A percentile compares a stretch with the other conserved stretches of the same genome.
These are phyloP conservation scores for Enteromius viviparus DNA, from an alignment of 2,797 vertebrate species.

Conservation along the genomic window DNA sequence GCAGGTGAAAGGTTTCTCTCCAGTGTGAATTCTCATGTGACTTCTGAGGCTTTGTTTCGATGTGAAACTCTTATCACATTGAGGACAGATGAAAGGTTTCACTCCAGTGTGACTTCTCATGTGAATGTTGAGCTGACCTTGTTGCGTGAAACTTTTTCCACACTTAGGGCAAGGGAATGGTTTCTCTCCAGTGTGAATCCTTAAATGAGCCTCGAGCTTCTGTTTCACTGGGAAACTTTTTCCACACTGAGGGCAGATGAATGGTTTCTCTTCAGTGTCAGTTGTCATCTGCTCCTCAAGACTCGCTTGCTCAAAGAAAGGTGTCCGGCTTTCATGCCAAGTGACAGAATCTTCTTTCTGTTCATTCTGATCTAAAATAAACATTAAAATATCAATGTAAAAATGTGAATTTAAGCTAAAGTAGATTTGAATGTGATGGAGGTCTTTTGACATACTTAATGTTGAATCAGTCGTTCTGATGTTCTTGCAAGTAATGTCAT, in stretches of 20 bases:
- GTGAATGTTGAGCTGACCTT: constrained; percentile 9
- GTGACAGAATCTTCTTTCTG: neutral
- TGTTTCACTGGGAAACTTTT: constrained; percentile 1
- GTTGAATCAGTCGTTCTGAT: neutral
- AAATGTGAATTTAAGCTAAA: neutral
- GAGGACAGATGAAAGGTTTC: constrained; percentile 1
- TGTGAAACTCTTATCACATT: constrained; percentile 5
- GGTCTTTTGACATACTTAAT: neutral
- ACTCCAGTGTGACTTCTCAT: constrained; percentile 6
- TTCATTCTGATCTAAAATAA: constrained; percentile 5
- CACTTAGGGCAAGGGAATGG: neutral
- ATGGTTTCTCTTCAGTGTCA: neutral
- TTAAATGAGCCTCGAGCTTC: neutral
- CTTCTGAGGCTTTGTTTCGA: neutral
- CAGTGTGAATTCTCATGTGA: constrained; percentile 12
- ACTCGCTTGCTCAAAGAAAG: neutral
- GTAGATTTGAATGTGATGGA: neutral
- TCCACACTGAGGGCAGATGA: neutral
- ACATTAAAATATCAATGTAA: neutral
- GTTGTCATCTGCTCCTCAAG: neutral
- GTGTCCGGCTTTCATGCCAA: neutral
- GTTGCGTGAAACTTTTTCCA: neutral
- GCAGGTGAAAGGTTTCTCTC: constrained; percentile 10
- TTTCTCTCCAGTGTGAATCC: constrained; percentile 13
- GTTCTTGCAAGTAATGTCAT: neutral